Conservation (phyloP, 2,888 invertebrate species). For the Erynnis tages region DNA sequence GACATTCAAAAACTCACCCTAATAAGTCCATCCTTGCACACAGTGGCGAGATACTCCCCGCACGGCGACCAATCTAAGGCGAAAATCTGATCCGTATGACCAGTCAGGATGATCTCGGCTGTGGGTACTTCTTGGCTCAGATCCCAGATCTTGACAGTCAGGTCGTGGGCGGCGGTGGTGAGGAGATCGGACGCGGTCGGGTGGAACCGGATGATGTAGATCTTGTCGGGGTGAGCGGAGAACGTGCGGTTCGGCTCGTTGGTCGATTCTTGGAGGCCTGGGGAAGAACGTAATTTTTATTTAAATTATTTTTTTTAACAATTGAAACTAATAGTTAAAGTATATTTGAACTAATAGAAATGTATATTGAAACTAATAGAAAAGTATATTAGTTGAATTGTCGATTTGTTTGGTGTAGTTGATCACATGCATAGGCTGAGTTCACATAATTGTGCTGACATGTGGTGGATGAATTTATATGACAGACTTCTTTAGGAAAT, state of each 20-base stretch:
- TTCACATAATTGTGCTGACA: too few relatives aligned
- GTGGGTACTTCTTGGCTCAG: conserved; percentile 67
- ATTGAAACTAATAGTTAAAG: too few relatives aligned
- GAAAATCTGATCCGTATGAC: conserved; percentile 93
- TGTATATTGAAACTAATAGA: too few relatives aligned
- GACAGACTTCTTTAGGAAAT: too few relatives aligned
- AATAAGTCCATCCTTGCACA: conserved; percentile 93
- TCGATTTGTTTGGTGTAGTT: too few relatives aligned
- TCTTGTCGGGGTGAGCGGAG: conserved; percentile 93
- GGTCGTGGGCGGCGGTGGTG: conserved; percentile 94
- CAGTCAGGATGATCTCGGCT: conserved; percentile 82
- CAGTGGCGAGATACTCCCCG: conserved; percentile 91
- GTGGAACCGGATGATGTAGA: conserved; percentile 92
- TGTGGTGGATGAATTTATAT: too few relatives aligned
- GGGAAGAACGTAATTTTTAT: background rate
- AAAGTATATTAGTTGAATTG: too few relatives aligned
- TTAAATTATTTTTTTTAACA: background rate
- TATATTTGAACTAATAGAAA: too few relatives aligned
- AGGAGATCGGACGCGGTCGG: conserved; percentile 93
- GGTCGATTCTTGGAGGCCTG: conserved; percentile 87
- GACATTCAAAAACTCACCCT: conserved; percentile 72
- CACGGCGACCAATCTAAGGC: conserved; percentile 96
- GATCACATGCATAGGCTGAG: too few relatives aligned
- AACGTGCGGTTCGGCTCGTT: conserved; percentile 85
- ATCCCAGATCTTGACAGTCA: conserved; percentile 94